Percentiles rank a stretch among this genome's conserved stretches.
Evolutionary conservation across 1,140 invertebrate genomes (phyloP).

Genomic region (Heliconius hermathena): DNA sequence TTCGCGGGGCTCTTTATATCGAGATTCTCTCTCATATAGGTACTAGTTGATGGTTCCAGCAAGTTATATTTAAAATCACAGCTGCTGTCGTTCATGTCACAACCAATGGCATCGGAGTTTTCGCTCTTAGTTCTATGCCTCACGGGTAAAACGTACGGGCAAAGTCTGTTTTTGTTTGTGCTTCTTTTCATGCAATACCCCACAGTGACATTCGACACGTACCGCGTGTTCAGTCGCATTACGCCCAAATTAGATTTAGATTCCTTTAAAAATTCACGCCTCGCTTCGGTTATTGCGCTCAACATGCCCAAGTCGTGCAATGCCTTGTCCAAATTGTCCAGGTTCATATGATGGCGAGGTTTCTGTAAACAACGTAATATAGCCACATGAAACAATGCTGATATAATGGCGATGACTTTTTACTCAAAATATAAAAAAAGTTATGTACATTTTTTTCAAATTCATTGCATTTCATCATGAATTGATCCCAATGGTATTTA

Average conservation of each 20-base stretch:
- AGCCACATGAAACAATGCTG: conserved; percentile 19
- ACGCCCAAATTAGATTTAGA: conserved; percentile 76
- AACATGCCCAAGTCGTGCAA: conserved; percentile 83
- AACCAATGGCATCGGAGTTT: conserved; percentile 80
- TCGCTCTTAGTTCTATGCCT: conserved; percentile 83
- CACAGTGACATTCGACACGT: conserved; percentile 83
- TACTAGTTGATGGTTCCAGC: conserved; percentile 70
- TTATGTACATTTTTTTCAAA: conserved; percentile 67
- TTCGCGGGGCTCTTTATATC: conserved; percentile 62
- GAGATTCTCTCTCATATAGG: conserved; percentile 45
- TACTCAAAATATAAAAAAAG: conserved; percentile 20
- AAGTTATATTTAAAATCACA: conserved; percentile 68
- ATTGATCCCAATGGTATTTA: conserved; percentile 51
- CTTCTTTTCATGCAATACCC: conserved; percentile 81
- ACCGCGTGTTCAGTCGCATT: conserved; percentile 81
- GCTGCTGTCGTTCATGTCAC: conserved; percentile 59
- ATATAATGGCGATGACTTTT: conserved; percentile 4
- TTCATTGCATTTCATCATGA: conserved; percentile 74
- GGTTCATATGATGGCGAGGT: conserved; percentile 70
- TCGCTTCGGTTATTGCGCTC: conserved; percentile 81
- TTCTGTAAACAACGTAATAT: conserved; percentile 64
- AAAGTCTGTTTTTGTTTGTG: conserved; percentile 76
- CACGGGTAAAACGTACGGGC: conserved; percentile 77
- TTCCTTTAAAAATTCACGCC: conserved; percentile 81
- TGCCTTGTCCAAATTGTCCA: conserved; percentile 82